phyloP scores from a whole-genome alignment of 2,113 vertebrate species.

The Fregata magnificens region DNA sequence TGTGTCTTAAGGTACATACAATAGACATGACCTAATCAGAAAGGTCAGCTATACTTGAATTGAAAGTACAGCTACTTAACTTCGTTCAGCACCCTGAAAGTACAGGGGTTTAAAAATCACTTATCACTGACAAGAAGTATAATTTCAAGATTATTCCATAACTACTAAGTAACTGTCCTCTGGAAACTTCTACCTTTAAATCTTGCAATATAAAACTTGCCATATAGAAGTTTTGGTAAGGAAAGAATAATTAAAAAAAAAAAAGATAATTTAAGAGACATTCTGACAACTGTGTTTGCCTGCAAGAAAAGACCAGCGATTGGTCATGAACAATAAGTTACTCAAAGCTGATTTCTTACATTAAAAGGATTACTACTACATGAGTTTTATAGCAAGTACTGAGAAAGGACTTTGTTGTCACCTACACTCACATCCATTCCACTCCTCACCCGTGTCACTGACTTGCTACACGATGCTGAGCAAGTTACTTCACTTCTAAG shows the following conservation, averaged over 20 bases:
- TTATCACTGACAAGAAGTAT: not conserved
- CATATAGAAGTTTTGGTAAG: not conserved
- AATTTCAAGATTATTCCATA: not conserved
- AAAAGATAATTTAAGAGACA: not conserved
- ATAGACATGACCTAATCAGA: not conserved
- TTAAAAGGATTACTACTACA: not conserved
- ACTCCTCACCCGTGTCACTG: not conserved
- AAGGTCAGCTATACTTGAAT: not conserved
- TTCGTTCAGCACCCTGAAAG: not conserved
- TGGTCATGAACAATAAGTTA: not conserved
- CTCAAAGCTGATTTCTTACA: not conserved
- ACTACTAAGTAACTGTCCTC: not conserved
- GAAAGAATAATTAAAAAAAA: not conserved
- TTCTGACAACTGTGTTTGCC: not conserved
- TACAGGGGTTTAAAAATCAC: not conserved
- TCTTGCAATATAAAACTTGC: not conserved
- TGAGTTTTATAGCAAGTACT: not conserved
- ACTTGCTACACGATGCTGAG: fast-evolving
- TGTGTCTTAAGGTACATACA: not conserved
- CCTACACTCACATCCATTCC: fast-evolving
- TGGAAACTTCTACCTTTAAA: not conserved
- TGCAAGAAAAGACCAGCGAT: not conserved
- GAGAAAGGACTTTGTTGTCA: not conserved
- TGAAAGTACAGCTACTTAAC: not conserved
- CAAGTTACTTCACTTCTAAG: not conserved